A percentile compares a stretch with the other conserved stretches of the same genome.
Evolutionary conservation across 2,888 invertebrate species (phyloP).

Genomic region (Uloborus plumipes): DNA sequence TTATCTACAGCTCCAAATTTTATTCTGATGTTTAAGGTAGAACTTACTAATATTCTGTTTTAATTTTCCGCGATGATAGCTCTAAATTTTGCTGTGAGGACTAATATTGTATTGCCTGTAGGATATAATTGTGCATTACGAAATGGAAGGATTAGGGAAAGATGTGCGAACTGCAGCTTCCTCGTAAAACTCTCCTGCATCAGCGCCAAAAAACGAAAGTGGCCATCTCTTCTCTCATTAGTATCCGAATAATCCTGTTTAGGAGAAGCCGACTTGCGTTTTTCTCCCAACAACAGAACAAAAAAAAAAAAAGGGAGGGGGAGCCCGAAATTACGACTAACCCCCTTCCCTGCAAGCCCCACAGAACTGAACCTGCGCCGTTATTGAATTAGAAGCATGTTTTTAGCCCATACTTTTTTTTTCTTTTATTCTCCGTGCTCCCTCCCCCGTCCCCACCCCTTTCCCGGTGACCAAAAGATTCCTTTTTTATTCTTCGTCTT

Average conservation of each 20-base stretch:
- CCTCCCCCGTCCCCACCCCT: neutral
- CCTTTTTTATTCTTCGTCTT: neutral
- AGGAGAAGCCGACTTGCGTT: constrained; percentile 50
- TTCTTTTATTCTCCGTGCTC: constrained; percentile 2
- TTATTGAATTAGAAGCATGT: constrained; percentile 61
- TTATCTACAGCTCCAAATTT: too few relatives aligned
- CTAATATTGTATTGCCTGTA: too few relatives aligned
- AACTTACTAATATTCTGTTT: too few relatives aligned
- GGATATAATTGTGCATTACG: too few relatives aligned
- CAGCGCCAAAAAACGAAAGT: constrained; percentile 46
- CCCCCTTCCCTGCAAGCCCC: neutral
- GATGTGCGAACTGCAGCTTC: too few relatives aligned
- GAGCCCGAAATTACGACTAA: constrained; percentile 34
- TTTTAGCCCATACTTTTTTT: constrained; percentile 28
- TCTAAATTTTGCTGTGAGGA: too few relatives aligned
- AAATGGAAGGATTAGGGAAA: too few relatives aligned
- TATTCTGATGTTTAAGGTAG: too few relatives aligned
- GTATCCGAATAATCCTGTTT: constrained; percentile 58
- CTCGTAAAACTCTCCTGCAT: constrained; percentile 1
- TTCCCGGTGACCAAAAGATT: constrained; percentile 54
- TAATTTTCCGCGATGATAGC: too few relatives aligned
- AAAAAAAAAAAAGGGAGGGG: constrained; percentile 10
- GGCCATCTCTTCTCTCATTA: constrained; percentile 61
- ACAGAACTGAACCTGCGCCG: constrained; percentile 31
- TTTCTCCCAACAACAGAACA: constrained; percentile 8